Evolutionary conservation across 2,797 vertebrate species (phyloP), one percentile per base, ranked within the genome.

Genomic region (Orientallactaga sibirica): DNA sequence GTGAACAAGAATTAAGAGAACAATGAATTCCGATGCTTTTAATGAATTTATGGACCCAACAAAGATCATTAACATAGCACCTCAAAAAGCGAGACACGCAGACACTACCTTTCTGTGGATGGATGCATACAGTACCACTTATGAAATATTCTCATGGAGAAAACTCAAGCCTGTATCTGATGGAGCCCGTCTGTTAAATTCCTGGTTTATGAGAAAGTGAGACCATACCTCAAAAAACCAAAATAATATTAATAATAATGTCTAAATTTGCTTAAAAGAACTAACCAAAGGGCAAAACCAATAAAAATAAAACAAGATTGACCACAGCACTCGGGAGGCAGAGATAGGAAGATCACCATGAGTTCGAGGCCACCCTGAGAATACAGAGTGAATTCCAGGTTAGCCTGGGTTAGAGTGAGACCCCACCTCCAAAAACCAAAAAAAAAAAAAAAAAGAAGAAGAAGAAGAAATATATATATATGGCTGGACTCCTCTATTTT

Each of bases 61-160:
- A 88, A 92, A 71, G 70, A 87, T 91, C 70, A 82, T 87, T 90
- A 93, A 75, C 85, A 87, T 94, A 94, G 75, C 71, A 76, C 89
- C 70, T 95, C 92, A 92, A 61, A 91, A 91, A 85, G 75, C 86
- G 41, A 90, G 68, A 92, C 66, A 92, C 76, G 52, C 61, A 84
- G 76, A 88, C 41, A 93, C 84, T 82, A 62, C 61, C 8, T 52
- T 25, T 18, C 62, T 94, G 41, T 64, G 91, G 70, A 95, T 27
- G 70, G 64, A 76, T 92, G 64, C 62, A 67, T 68, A 91, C 43
- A 41, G 58, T 48, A 18, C 67, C 48, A 77, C 58, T 84, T 86
- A 77, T 52, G 27, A 94, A 96, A 80, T 92, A 74, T 64, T 88
- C 77, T 87, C 90, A 27, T 64, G 80, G 43, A 71, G 77, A 70